Conservation (phyloP, 2,797 vertebrate species). For the Tauraco hartlaubi region DNA sequence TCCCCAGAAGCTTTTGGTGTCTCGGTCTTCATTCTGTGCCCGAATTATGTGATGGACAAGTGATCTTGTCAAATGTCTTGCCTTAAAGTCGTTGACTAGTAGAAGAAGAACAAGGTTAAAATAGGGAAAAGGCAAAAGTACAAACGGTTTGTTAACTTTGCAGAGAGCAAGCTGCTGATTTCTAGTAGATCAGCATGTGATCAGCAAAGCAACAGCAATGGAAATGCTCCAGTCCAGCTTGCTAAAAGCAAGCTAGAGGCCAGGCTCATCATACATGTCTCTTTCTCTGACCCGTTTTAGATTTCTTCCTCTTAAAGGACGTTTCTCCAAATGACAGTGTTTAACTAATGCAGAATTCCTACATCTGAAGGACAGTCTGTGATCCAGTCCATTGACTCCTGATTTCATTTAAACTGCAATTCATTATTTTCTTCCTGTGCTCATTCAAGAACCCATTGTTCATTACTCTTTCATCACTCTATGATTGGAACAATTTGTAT, state of each 20-base stretch:
- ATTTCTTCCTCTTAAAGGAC: conserved; percentile 60
- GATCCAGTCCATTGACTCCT: conserved; percentile 79
- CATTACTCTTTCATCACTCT: conserved; percentile 83
- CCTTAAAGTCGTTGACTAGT: neutral
- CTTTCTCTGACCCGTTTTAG: conserved; percentile 4
- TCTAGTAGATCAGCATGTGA: neutral
- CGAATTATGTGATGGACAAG: neutral
- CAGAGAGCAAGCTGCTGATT: neutral
- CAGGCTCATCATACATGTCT: neutral
- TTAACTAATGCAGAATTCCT: conserved; percentile 72
- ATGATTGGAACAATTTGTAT: conserved; percentile 85
- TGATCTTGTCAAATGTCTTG: neutral
- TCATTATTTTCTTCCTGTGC: conserved; percentile 83
- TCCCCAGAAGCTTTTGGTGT: neutral
- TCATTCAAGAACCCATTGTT: conserved; percentile 81
- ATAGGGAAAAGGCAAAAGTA: neutral
- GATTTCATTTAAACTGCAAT: conserved; percentile 82
- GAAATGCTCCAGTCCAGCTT: neutral
- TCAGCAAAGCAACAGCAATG: neutral
- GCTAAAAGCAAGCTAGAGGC: neutral
- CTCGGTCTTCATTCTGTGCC: neutral
- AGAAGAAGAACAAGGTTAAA: neutral
- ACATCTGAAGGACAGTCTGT: conserved; percentile 76
- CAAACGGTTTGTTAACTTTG: neutral
- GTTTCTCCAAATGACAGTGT: conserved; percentile 51